A percentile compares a stretch with the other conserved stretches of the same genome.
Conservation (phyloP, 2,888 invertebrate species). For the Mesodorylaimus sp. region DNA sequence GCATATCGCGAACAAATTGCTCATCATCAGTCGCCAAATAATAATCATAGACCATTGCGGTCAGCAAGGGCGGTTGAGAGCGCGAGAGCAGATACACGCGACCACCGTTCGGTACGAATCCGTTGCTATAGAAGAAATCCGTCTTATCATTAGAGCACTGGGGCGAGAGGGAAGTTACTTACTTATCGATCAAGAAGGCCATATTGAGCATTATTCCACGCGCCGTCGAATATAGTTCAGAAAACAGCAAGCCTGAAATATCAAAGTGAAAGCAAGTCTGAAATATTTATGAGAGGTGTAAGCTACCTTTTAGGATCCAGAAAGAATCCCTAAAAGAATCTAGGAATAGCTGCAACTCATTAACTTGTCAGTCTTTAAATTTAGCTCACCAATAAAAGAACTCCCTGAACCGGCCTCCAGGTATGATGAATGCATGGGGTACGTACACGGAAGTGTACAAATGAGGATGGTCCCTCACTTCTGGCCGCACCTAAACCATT, state of each 20-base stretch:
- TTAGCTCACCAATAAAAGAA: slow-evolving; percentile 53
- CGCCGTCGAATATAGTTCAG: slow-evolving; percentile 30
- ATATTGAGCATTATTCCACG: slow-evolving; percentile 26
- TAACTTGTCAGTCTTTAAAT: not conserved
- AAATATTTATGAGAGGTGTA: no score
- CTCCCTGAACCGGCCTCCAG: slow-evolving; percentile 46
- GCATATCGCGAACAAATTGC: slow-evolving; percentile 37
- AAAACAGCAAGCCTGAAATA: slow-evolving; percentile 26
- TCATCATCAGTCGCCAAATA: slow-evolving; percentile 38
- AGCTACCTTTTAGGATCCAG: slow-evolving; percentile 30
- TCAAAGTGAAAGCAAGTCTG: no score
- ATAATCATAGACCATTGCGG: slow-evolving; percentile 57
- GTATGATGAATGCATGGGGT: slow-evolving; percentile 52
- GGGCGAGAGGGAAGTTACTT: slow-evolving; percentile 10
- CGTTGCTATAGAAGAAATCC: not conserved
- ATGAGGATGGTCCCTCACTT: slow-evolving; percentile 29
- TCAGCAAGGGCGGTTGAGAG: slow-evolving; percentile 39
- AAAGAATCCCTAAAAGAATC: slow-evolving; percentile 18
- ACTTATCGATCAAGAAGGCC: slow-evolving; percentile 29
- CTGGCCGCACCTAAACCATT: slow-evolving; percentile 28
- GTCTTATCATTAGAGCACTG: not conserved
- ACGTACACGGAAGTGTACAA: slow-evolving; percentile 69
- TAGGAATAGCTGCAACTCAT: not conserved
- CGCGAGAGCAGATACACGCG: slow-evolving; percentile 52
- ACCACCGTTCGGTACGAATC: slow-evolving; percentile 64